Base-by-base conservation (phyloP, 1,140 invertebrate genomes). In the Drosophila pseudoananassae region DNA sequence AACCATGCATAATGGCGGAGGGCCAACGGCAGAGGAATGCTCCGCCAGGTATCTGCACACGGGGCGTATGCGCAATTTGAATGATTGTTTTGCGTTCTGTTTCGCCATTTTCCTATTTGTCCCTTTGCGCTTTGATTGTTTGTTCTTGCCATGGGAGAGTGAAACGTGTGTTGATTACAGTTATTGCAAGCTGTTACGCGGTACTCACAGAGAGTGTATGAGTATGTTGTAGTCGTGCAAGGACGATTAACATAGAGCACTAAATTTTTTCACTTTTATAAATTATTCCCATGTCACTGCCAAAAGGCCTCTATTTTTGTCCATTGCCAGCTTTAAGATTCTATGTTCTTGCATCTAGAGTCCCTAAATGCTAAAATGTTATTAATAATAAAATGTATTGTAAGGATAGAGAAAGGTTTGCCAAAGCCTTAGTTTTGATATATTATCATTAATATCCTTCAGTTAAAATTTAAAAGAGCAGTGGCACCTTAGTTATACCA, bases 41-140 rank as follows among this genome's bases (percentile, higher is more conserved):
- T 43, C 14, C 7, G 14, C 15, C 40, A 17, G n/a, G 40, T 7
- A 17, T 59, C 58, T 79, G 73, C 68, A 66, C 77, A 87, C 69
- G 64, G 56, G 74, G 74, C 82, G 81, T 85, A 85, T 85, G 82
- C 63, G 82, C 81, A 81, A 87, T 85, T 85, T 85, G 82, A 85
- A 87, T 85, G 82, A 85, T 87, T 85, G 81, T 87, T 87, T 81
- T 87, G 74, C 73, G 64, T 71, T 75, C 45, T 80, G 77, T 85
- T 79, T 78, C 14, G 36, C 14, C 20, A 47, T 53, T 58, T 70
- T 27, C 46, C 31, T n/a, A 25, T 45, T 15, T 38, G 27, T 25
- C 27, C 15, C 25, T n/a, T 63, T 36, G 45, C 40, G 40, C 15
- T 15, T 43, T 36, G 36, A 64, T 46, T 60, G 36, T 59, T 51